Percentiles rank a stretch among this genome's conserved stretches.
Evolutionary conservation across 2,888 invertebrate genomes (phyloP).

Genomic region (Cantharis lateralis): DNA sequence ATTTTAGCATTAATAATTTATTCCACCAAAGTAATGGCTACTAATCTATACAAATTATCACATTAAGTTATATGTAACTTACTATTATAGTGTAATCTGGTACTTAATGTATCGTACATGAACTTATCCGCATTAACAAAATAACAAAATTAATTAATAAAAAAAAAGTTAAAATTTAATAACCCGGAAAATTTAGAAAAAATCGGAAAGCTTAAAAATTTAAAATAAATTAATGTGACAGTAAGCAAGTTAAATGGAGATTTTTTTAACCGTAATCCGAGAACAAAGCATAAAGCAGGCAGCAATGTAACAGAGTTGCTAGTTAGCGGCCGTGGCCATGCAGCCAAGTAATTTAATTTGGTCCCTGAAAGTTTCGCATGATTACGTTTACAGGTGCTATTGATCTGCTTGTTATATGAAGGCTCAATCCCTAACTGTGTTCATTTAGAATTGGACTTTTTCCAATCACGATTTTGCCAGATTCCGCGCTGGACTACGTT

Average conservation of each 20-base stretch:
- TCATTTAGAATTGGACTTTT: conserved; percentile 35
- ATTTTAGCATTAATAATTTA: not conserved
- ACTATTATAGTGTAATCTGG: not conserved
- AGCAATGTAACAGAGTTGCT: conserved; percentile 23
- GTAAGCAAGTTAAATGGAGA: conserved; percentile 18
- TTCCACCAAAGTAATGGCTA: not conserved
- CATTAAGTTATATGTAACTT: not conserved
- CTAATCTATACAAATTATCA: not conserved
- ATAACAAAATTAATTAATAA: not conserved
- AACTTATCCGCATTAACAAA: not conserved
- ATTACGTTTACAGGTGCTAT: conserved; percentile 53
- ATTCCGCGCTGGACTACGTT: conserved; percentile 27
- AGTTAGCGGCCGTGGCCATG: conserved; percentile 35
- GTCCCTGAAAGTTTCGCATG: conserved; percentile 47
- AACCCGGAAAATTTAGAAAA: not conserved
- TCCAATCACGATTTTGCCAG: conserved; percentile 31
- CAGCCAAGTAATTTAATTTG: conserved; percentile 35
- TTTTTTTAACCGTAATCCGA: conserved; percentile 19
- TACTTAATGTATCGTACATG: not conserved
- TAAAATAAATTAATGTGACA: not conserved
- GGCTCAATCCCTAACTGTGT: conserved; percentile 37
- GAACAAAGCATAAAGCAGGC: conserved; percentile 24
- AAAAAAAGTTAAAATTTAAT: not conserved
- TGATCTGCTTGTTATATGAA: conserved; percentile 50
- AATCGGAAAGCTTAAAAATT: not conserved